Evolutionary conservation across 1,140 invertebrate genomes (phyloP), one percentile per base, ranked within the genome.

Genomic region (Leptonema lineaticorne): DNA sequence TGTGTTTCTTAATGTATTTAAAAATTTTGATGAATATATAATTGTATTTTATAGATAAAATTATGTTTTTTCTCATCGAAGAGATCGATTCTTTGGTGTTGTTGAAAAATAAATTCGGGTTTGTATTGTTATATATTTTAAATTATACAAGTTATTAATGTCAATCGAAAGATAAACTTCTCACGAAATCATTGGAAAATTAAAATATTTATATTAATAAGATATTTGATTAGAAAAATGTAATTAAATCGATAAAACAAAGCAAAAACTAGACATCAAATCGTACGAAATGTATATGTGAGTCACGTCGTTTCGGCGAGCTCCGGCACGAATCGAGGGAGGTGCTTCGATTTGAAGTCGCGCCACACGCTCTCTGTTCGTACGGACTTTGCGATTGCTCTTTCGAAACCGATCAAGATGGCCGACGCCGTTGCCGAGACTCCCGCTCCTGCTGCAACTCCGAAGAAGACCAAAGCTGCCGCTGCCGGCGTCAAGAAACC

Each of bases 401-500:
- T 33, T 11, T 6, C 37, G 14, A 30, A 9, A 58, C 1, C 4
- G n/a, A 45, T 6, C 6, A 63, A 22, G 22, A 70, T 70, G 68
- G 63, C 68, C n/a, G 68, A 70, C 33, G 57, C 68, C 3, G 57
- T 27, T 11, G 62, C 56, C 6, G 50, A 60, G 1, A 30, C 56
- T 14, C 46, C 67, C 9, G 24, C 28, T 5, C 59, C 69, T 11
- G 50, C 59, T n/a, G 18, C 26, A 7, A 11, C 45, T 7, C 24
- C 59, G 2, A 71, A 71, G 69, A 68, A 63, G 65, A 30, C 48
- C 22, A 68, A 63, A n/a, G 45, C 63, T 2, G 69, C 72, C 7
- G 70, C 73, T 0, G 77, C 73, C n/a, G n/a, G n/a, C 37, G 75
- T 75, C 5, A 83, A 83, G 75, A 83, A 81, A 70, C 77, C 79